Percentiles rank a stretch among this genome's conserved stretches.
These are phyloP conservation scores for Megaceryle maxima DNA, from an alignment of 2,113 vertebrate genomes.

Conservation along the genomic window DNA sequence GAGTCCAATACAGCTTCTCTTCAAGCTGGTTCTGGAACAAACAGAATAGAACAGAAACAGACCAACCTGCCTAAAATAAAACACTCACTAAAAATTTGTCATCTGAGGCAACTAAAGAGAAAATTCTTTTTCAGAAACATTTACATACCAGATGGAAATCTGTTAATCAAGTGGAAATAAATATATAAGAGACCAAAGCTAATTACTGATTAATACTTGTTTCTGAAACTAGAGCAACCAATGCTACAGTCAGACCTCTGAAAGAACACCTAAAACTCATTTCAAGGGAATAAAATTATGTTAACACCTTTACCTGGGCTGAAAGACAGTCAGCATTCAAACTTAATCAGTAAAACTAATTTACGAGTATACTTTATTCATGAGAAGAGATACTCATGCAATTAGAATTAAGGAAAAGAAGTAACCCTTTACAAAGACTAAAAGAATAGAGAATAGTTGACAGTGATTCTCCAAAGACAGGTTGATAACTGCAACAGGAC, in stretches of 20 bases:
- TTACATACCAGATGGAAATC: neutral
- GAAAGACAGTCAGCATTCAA: neutral
- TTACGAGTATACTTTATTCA: neutral
- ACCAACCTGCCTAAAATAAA: neutral
- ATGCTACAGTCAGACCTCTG: neutral
- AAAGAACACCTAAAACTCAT: neutral
- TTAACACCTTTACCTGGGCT: neutral
- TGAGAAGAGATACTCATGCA: neutral
- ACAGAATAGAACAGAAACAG: neutral
- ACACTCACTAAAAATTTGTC: neutral
- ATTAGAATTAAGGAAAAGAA: neutral
- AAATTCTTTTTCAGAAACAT: neutral
- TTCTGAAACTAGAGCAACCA: neutral
- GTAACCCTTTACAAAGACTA: neutral
- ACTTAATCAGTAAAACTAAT: neutral
- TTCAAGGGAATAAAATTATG: neutral
- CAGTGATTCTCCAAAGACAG: neutral
- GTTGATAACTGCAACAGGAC: neutral
- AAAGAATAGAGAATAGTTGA: neutral
- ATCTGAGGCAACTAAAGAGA: neutral
- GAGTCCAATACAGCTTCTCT: neutral
- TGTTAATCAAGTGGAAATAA: neutral
- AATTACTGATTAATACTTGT: neutral
- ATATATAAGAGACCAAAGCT: neutral
- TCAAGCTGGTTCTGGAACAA: neutral